Conservation (phyloP, 2,113 vertebrate genomes). For the Dicrurus megarhynchus region DNA sequence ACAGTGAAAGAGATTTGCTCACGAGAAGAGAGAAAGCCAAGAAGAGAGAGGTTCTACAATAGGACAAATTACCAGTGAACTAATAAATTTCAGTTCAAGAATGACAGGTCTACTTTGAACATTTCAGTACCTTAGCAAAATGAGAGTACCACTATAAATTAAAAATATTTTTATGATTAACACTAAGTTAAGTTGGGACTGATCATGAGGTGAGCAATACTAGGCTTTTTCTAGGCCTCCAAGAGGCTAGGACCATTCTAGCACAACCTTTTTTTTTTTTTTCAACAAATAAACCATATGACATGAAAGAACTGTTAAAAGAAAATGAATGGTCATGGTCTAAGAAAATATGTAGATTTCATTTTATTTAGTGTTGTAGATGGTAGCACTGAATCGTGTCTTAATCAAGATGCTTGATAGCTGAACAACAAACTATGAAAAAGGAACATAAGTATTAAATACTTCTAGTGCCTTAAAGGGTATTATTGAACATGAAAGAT, state of each 20-base stretch:
- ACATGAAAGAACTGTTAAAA: not conserved
- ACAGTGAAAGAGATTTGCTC: not conserved
- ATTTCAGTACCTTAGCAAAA: not conserved
- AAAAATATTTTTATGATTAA: not conserved
- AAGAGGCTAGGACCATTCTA: not conserved
- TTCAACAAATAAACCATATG: not conserved
- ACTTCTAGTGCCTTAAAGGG: not conserved
- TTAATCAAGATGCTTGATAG: not conserved
- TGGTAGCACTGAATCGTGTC: not conserved
- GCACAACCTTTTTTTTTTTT: not conserved
- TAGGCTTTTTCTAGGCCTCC: not conserved
- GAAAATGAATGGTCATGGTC: not conserved
- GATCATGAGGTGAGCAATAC: not conserved
- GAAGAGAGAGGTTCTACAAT: not conserved
- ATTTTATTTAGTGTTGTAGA: not conserved
- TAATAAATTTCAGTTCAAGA: not conserved
- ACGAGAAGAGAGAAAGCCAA: not conserved
- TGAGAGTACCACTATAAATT: not conserved
- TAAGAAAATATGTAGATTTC: not conserved
- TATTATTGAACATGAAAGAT: not conserved
- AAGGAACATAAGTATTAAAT: not conserved
- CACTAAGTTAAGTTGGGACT: not conserved
- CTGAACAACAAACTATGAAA: not conserved
- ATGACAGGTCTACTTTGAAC: not conserved
- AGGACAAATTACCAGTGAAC: not conserved